These are phyloP conservation scores for Notocelia uddmanniana DNA, from an alignment of 2,888 invertebrate genomes.

Conservation along the genomic window DNA sequence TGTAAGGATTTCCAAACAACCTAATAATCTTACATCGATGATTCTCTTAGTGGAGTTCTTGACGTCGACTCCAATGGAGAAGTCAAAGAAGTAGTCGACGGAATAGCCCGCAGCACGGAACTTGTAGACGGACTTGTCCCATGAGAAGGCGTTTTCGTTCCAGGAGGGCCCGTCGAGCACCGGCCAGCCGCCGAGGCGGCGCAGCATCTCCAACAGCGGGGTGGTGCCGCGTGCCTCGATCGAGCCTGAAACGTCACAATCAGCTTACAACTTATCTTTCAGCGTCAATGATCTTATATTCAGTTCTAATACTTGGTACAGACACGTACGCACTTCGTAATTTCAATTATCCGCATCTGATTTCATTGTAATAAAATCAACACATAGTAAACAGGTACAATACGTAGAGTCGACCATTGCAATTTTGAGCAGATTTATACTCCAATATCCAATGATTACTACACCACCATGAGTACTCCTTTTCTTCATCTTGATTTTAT, in stretches of 20 bases:
- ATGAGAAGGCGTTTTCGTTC: constrained; percentile 90
- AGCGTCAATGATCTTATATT: background rate
- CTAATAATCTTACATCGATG: constrained; percentile 90
- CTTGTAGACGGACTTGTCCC: constrained; percentile 93
- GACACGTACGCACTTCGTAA: too few relatives aligned
- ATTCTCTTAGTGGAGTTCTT: constrained; percentile 94
- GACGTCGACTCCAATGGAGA: constrained; percentile 95
- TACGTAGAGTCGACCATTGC: too few relatives aligned
- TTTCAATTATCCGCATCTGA: too few relatives aligned
- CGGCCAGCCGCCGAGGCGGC: constrained; percentile 97
- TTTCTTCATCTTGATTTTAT: too few relatives aligned
- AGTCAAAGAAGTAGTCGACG: constrained; percentile 95
- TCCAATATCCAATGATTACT: too few relatives aligned
- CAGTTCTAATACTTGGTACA: too few relatives aligned
- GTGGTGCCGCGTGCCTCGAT: constrained; percentile 92
- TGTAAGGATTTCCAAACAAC: constrained; percentile 10
- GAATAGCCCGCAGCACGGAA: constrained; percentile 93
- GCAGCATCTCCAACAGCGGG: constrained; percentile 90
- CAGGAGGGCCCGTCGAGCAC: constrained; percentile 92
- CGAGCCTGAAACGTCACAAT: constrained; percentile 82
- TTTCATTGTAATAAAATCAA: too few relatives aligned
- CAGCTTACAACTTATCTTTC: background rate
- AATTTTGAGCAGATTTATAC: too few relatives aligned
- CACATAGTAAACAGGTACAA: too few relatives aligned
- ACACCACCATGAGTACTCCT: too few relatives aligned